Conservation (phyloP, 2,797 vertebrate genomes). For the Lacerta bilineata region DNA sequence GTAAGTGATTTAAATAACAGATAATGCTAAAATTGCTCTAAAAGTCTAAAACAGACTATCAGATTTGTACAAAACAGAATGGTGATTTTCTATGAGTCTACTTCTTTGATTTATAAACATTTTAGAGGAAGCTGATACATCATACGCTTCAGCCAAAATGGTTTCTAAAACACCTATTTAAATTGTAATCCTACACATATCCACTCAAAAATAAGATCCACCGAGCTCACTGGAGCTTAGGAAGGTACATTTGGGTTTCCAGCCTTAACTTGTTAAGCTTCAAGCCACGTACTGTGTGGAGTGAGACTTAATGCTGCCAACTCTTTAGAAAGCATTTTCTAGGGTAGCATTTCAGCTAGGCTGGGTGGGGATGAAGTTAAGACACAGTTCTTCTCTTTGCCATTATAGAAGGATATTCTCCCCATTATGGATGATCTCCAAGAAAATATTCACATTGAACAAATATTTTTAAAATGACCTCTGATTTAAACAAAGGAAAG, state of each 20-base stretch:
- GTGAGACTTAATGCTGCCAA: conserved; percentile 15
- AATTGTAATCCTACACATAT: neutral
- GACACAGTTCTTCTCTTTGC: neutral
- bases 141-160: conserved; percentile 35
- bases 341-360: conserved; percentile 15
- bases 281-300: neutral
- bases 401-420: neutral
- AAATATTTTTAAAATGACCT: conserved; percentile 21
- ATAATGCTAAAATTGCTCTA: conserved; percentile 23
- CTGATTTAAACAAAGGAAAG: conserved; percentile 27
- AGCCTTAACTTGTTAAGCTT: neutral
- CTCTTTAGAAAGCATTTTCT: conserved; percentile 6
- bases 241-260: neutral
- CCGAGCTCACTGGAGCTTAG: neutral
- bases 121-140: conserved; percentile 23
- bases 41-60: conserved; percentile 23
- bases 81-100: neutral
- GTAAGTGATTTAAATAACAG: neutral
- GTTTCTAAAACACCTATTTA: conserved; percentile 30
- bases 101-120: conserved; percentile 21
- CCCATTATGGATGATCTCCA: neutral
- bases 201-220: neutral
- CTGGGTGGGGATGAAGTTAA: neutral
- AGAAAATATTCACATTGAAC: conserved; percentile 29
- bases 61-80: neutral